Evolutionary conservation across 1,140 invertebrate genomes (phyloP), one percentile per base, ranked within the genome.

Genomic region (Drosophila guanche): DNA sequence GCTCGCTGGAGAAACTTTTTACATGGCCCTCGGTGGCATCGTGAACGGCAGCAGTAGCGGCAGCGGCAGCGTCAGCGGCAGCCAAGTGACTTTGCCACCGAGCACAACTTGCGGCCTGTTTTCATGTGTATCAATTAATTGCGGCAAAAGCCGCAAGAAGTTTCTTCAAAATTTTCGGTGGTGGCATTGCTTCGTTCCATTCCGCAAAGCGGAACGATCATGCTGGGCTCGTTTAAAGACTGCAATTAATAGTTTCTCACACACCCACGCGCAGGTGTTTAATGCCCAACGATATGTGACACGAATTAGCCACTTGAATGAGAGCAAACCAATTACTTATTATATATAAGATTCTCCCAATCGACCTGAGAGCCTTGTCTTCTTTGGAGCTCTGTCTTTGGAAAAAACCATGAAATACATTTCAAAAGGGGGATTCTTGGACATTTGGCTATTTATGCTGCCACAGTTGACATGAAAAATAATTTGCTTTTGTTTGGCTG

Each of bases 91-190:
- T 86, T 85, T 81, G 51, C 67, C 33, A 10, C 33, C 67, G 46
- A 65, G 70, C 65, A 46, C 71, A 81, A 85, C 81, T 85, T 85
- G 68, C 79, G 79, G 83, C 69, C 74, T 53, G 58, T 77, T 76
- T 88, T 68, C 70, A 88, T 83, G 65, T 86, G 78, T 86, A 81
- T 88, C 78, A 88, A 88, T 88, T 86, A 86, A 86, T 83, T 79
- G 75, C 70, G 75, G 62, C 78, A 86, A 67, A 78, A 88, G 57
- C 78, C 83, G 56, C 83, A 88, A 62, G 70, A 88, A 85, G 56
- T 77, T 85, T 86, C 54, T 75, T 51, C 72, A 61, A 71, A 62
- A 60, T 57, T 51, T 53, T 47, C 54, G 43, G 16, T n/a, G 29
- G 33, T 42, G 42, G 27, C 23, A 45, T 40, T 20, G 16, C 16